Percentiles rank a stretch among this genome's conserved stretches.
These are phyloP conservation scores for Drosophila prosaltans DNA, from an alignment of 1,140 invertebrate genomes.

Conservation along the genomic window DNA sequence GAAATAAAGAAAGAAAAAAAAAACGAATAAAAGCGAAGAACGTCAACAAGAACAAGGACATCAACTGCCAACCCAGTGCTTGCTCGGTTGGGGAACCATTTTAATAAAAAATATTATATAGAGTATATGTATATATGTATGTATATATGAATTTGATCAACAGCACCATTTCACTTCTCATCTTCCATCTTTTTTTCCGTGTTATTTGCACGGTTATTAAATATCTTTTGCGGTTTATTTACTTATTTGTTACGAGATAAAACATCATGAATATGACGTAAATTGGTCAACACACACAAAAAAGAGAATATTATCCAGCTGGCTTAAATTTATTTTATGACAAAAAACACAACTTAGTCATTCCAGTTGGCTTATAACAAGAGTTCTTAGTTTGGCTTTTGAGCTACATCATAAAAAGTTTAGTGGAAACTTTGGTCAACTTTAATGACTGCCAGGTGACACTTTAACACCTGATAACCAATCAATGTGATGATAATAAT, in stretches of 20 bases:
- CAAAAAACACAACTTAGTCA: too few species aligned
- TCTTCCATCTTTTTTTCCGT: constrained; percentile 16
- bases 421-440: too few species aligned
- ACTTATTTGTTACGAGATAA: constrained; percentile 3
- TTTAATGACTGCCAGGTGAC: too few species aligned
- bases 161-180: constrained; percentile 53
- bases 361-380: too few species aligned
- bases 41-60: constrained; percentile 68
- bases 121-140: not conserved
- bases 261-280: not conserved
- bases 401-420: too few species aligned
- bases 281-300: not conserved
- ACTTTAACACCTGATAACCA: too few species aligned
- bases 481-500: too few species aligned
- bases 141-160: constrained; percentile 66
- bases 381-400: too few species aligned
- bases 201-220: not conserved
- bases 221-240: not conserved
- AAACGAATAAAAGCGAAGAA: constrained; percentile 35
- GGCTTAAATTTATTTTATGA: not conserved
- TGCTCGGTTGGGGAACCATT: constrained; percentile 40
- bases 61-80: constrained; percentile 7
- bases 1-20: not conserved
- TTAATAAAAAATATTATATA: constrained; percentile 55
- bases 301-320: not conserved